Percentiles rank a stretch among this genome's conserved stretches.
Evolutionary conservation across 2,888 invertebrate species (phyloP).

Genomic region (Morpho helenor): DNA sequence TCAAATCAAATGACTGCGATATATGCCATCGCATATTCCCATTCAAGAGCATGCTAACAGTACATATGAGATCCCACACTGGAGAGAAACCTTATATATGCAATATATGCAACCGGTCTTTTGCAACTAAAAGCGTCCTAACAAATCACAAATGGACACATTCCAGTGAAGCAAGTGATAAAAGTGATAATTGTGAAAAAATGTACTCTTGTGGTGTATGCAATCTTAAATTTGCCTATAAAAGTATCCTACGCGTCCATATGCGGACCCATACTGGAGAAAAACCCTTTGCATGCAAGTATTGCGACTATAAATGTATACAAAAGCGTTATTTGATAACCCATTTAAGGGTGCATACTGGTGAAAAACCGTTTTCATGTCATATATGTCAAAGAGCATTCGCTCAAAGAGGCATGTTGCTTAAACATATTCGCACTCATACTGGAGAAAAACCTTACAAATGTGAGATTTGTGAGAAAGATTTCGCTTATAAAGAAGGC

Average conservation of each 20-base stretch:
- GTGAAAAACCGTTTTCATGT: neutral
- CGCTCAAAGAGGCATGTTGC: too few relatives aligned
- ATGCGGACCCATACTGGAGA: neutral
- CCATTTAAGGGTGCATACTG: neutral
- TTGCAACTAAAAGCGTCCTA: too few relatives aligned
- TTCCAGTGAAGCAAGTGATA: too few relatives aligned
- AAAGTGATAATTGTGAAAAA: too few relatives aligned
- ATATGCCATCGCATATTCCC: neutral
- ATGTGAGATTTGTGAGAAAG: neutral
- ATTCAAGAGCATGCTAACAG: neutral
- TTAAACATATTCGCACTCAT: neutral
- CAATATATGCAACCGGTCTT: neutral
- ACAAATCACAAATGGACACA: too few relatives aligned
- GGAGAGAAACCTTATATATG: neutral
- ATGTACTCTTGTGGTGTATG: too few relatives aligned
- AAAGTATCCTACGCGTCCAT: neutral
- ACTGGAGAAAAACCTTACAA: neutral
- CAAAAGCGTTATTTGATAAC: neutral
- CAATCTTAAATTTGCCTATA: too few relatives aligned
- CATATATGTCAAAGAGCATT: too few relatives aligned
- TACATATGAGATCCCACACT: neutral
- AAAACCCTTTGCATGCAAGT: neutral
- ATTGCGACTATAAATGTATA: neutral
- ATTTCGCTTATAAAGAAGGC: neutral
- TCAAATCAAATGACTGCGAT: neutral